Percentiles rank a stretch among this genome's conserved stretches.
Conservation (phyloP, 2,797 vertebrate genomes). For the Eidolon dupreanum region DNA sequence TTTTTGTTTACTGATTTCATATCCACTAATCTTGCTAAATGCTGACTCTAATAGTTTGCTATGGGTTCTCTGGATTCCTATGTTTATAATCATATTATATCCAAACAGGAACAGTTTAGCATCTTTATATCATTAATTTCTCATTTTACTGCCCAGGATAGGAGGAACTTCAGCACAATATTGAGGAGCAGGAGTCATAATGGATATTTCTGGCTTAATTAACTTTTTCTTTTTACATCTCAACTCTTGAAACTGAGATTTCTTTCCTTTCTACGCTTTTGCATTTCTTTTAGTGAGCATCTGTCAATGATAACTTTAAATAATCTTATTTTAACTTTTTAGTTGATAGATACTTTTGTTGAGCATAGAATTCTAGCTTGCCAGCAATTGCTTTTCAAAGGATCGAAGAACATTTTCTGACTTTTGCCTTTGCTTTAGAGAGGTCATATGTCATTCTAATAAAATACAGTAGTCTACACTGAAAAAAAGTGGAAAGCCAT, state of each 20-base stretch:
- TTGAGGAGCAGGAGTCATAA: fast-evolving
- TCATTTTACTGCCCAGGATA: neutral
- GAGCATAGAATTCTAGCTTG: neutral
- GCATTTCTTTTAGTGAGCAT: neutral
- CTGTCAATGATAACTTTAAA: neutral
- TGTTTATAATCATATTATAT: neutral
- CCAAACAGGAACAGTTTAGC: neutral
- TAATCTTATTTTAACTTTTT: neutral
- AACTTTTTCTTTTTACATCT: neutral
- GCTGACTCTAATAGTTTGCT: neutral
- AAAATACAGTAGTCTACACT: neutral
- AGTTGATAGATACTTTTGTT: neutral
- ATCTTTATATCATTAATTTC: neutral
- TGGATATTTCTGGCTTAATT: neutral
- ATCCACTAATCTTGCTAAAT: neutral
- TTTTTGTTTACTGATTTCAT: neutral
- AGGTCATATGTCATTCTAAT: neutral
- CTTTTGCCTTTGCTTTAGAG: neutral
- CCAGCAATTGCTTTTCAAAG: neutral
- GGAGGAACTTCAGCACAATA: neutral
- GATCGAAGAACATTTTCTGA: neutral
- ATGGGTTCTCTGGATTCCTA: neutral
- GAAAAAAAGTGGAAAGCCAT: neutral
- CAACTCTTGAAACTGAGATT: neutral
- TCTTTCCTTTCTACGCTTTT: neutral